Evolutionary conservation across 2,888 invertebrate species (phyloP).

Genomic region (Drosophila crucigera): DNA sequence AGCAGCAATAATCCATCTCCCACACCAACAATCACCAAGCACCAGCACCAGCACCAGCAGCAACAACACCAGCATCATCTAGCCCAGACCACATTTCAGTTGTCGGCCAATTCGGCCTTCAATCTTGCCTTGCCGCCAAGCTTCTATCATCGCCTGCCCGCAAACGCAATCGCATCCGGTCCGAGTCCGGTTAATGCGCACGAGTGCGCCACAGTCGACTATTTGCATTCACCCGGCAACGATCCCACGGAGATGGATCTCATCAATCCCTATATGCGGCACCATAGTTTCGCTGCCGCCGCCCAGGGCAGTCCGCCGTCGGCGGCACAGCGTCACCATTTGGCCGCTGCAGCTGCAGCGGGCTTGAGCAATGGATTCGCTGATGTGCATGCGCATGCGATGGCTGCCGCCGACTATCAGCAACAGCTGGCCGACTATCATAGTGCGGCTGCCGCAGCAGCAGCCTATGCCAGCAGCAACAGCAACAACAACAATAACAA

Average conservation of each 20-base stretch:
- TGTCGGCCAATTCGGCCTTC: constrained; percentile 83
- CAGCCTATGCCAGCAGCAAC: constrained; percentile 75
- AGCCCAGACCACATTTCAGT: constrained; percentile 73
- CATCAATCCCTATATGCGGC: constrained; percentile 84
- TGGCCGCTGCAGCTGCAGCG: constrained; percentile 69
- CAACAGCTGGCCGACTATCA: constrained; percentile 82
- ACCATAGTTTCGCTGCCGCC: constrained; percentile 79
- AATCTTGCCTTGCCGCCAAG: constrained; percentile 83
- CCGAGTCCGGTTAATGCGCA: constrained; percentile 38
- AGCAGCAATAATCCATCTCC: constrained; percentile 68
- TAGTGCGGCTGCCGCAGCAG: constrained; percentile 82
- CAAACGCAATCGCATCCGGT: constrained; percentile 34
- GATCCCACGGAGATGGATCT: constrained; percentile 80
- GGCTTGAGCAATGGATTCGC: constrained; percentile 72
- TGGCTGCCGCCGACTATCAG: constrained; percentile 83
- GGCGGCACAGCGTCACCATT: constrained; percentile 77
- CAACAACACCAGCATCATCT: constrained; percentile 58
- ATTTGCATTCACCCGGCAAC: constrained; percentile 44
- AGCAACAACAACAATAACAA: constrained; percentile 75
- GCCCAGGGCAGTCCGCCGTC: constrained; percentile 73
- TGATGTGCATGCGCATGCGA: constrained; percentile 76
- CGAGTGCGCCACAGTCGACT: constrained; percentile 44
- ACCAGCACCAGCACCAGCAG: constrained; percentile 31
- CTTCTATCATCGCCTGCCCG: constrained; percentile 65
- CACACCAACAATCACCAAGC: constrained; percentile 30